Base-by-base conservation (phyloP, 2,113 vertebrate genomes). In the Pseudolaguvia tuberculata region DNA sequence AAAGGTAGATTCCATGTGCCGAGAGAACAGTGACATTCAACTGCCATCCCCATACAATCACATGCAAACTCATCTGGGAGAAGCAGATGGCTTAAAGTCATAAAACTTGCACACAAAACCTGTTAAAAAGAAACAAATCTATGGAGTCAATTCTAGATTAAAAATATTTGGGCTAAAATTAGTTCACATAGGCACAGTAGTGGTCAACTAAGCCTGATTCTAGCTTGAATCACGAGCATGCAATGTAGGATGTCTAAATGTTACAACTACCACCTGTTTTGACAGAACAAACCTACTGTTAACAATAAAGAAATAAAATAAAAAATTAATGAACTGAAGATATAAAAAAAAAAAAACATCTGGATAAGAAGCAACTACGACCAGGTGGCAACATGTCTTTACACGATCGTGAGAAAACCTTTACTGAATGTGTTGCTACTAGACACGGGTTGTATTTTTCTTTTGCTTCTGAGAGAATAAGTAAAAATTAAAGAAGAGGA, bases 41-140 rank as follows among this genome's bases (percentile, higher is more conserved):
- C 42, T 50, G 15, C 29, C 74, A 20, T 47, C 5, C 27, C 45
- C 39, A 18, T 12, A 7, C 29, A 31, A 42, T 35, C 62, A 21
- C 11, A 7, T 18, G 47, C 62, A 74, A 47, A 31, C 17, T 50
- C 65, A 31, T 47, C n/a, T 8, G 13, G n/a, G 55, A 31, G 18
- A 47, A 51, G 58, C 75, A 77, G 79, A 70, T 74, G 79, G 75
- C 66, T 62, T 29, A 21, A 63, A 58, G 62, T 25, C 57, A 51
- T 52, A 9, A 50, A 58, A 59, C 29, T 65, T 65, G 67, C 61
- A 55, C 56, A 73, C 50, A 39, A 50, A 53, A 70, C 52, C 70
- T 57, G 65, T 59, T 77, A 53, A 78, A 75, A 53, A 80, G 23
- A 72, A 66, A 72, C 65, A 61, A 69, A 73, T 73, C 79, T 80